These are phyloP conservation scores for Sinocyclocheilus rhinocerous DNA, from an alignment of 2,113 vertebrate genomes.

Conservation along the genomic window DNA sequence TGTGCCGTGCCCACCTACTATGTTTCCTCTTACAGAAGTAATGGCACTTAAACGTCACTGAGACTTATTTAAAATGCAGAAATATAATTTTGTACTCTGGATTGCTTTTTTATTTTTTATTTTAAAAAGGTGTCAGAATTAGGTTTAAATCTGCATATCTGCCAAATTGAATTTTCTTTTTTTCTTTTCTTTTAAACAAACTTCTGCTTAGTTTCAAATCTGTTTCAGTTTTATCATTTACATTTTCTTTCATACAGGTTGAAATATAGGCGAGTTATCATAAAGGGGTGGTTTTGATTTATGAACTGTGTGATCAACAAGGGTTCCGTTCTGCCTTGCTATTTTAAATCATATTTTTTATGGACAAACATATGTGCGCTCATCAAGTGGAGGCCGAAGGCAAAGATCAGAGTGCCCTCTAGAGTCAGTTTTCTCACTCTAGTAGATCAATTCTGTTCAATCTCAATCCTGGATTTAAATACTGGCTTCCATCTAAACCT, in stretches of 20 bases:
- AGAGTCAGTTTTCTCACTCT: background rate
- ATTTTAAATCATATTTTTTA: background rate
- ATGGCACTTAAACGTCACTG: constrained; percentile 16
- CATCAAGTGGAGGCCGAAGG: background rate
- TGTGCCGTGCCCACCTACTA: constrained; percentile 22
- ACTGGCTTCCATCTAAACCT: constrained; percentile 31
- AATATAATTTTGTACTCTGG: constrained; percentile 40
- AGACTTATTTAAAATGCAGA: constrained; percentile 37
- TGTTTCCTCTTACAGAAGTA: constrained; percentile 19
- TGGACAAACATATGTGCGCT: background rate
- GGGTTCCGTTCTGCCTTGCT: background rate
- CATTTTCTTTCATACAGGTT: background rate
- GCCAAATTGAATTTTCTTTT: constrained; percentile 18
- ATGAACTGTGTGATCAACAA: background rate
- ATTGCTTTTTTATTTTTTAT: constrained; percentile 23
- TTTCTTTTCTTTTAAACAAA: background rate
- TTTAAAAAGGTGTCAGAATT: constrained; percentile 1
- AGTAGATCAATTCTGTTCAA: background rate
- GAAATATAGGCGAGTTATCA: background rate
- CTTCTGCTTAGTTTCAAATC: background rate
- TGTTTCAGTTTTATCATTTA: background rate
- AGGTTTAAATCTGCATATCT: constrained; percentile 31
- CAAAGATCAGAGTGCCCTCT: constrained; percentile 1
- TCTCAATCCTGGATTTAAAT: background rate
- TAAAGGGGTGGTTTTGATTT: constrained; percentile 7